Conservation (phyloP, 1,140 invertebrate genomes). For the Paralvinella palmiformis region DNA sequence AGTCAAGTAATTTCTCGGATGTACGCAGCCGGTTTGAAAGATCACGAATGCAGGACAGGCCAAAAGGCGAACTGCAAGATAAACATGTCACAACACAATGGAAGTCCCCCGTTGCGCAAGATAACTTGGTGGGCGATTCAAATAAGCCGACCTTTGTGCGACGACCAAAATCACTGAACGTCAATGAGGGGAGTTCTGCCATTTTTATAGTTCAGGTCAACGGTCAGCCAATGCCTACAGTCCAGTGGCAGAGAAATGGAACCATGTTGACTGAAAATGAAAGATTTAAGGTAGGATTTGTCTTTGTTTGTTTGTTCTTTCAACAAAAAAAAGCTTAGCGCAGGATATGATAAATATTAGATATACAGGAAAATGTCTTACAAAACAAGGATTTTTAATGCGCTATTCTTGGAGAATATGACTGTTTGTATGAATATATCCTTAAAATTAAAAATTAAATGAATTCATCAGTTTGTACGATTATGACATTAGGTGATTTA, state of each 20-base stretch:
- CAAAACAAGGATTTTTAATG: too few relatives aligned
- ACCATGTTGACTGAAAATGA: neutral
- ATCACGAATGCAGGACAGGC: too few relatives aligned
- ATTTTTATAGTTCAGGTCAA: neutral
- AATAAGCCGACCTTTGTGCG: neutral
- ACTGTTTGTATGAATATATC: too few relatives aligned
- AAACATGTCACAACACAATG: too few relatives aligned
- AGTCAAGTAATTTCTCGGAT: too few relatives aligned
- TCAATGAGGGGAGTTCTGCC: neutral
- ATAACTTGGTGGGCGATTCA: neutral
- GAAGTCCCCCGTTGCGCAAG: neutral
- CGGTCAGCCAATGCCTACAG: neutral
- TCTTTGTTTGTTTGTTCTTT: neutral
- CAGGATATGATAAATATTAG: neutral
- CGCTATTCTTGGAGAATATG: too few relatives aligned
- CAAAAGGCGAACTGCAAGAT: too few relatives aligned
- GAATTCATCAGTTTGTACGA: too few relatives aligned
- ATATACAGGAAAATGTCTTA: neutral
- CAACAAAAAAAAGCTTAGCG: neutral
- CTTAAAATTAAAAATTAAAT: too few relatives aligned
- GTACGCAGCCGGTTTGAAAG: too few relatives aligned
- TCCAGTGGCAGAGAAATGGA: constrained; percentile 2
- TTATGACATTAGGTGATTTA: too few relatives aligned
- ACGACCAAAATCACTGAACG: neutral
- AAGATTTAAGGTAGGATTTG: neutral